A percentile compares a stretch with the other conserved stretches of the same genome.
Conservation (phyloP, 2,888 invertebrate species). For the Apamea monoglypha region DNA sequence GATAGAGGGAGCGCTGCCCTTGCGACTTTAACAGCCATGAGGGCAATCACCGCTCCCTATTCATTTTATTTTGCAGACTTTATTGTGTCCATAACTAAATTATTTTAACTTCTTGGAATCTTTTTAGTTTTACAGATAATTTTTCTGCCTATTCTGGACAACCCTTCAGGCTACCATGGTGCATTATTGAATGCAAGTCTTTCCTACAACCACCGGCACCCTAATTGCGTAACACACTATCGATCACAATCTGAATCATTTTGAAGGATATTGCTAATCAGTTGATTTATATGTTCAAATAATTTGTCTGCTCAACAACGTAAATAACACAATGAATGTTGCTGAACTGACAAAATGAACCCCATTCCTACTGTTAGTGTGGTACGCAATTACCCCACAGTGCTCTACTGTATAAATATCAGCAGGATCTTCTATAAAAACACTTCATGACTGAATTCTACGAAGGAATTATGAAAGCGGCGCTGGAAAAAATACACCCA, state of each 20-base stretch:
- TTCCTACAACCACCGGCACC: no score
- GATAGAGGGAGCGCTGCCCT: conserved; percentile 56
- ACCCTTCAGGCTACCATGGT: neutral
- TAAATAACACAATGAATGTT: neutral
- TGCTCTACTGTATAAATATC: neutral
- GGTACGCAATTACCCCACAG: neutral
- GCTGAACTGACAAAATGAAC: neutral
- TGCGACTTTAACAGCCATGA: conserved; percentile 46
- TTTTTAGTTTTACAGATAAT: conserved; percentile 8
- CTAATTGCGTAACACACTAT: no score
- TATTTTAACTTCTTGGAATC: conserved; percentile 22
- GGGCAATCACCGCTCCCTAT: conserved; percentile 59
- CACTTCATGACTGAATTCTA: neutral
- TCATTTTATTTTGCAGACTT: conserved; percentile 58
- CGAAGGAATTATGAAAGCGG: neutral
- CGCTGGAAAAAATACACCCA: conserved; percentile 1
- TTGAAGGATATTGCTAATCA: neutral
- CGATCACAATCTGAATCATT: neutral
- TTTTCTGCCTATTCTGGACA: neutral
- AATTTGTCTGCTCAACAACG: neutral
- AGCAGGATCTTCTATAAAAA: neutral
- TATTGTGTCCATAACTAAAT: conserved; percentile 48
- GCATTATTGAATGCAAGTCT: neutral
- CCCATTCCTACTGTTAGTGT: neutral
- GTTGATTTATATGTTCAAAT: neutral